Evolutionary conservation across 1,140 invertebrate genomes (phyloP), one percentile per base, ranked within the genome.

Genomic region (Manduca sexta): DNA sequence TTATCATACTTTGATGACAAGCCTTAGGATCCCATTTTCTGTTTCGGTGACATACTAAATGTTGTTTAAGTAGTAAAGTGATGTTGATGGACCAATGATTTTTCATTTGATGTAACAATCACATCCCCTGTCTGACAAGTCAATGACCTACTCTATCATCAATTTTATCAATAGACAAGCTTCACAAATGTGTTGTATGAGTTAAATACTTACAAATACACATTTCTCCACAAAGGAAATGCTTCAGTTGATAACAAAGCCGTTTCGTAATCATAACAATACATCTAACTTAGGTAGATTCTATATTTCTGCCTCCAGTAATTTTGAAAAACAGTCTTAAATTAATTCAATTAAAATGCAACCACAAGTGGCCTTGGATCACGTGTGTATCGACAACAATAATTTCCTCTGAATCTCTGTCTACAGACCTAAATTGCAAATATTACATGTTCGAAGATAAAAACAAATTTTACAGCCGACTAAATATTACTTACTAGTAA

Each of bases 341-440:
- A 8, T 51, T 48, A 61, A 53, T 57, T 57, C 12, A 47, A 62
- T 62, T 57, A 51, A 40, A 51, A 41, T 45, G 26, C 35, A 37
- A 54, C 48, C 51, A 56, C 35, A 31, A 37, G 21, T 12, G 45
- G 40, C 59, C 54, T 62, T 54, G 54, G 44, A 62, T 62, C 59
- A 62, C 54, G 54, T 62, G 59, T 57, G 52, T 44, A 42, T 39
- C 31, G 50, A 56, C 54, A 51, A 54, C 49, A 54, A 52, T 61
- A 54, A 61, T 47, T 52, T 47, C 49, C 45, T 60, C 15, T 47
- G 42, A 52, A n/a, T n/a, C n/a, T n/a, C n/a, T 52, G 45, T 42
- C 45, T 40, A 51, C 44, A 59, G 26, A 45, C 48, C 45, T 30
- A 26, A 38, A 46, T 33, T 52, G 49, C 41, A 45, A 57, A 57